Base-by-base conservation (phyloP, 2,888 invertebrate genomes). In the Cantharis flavilabris region DNA sequence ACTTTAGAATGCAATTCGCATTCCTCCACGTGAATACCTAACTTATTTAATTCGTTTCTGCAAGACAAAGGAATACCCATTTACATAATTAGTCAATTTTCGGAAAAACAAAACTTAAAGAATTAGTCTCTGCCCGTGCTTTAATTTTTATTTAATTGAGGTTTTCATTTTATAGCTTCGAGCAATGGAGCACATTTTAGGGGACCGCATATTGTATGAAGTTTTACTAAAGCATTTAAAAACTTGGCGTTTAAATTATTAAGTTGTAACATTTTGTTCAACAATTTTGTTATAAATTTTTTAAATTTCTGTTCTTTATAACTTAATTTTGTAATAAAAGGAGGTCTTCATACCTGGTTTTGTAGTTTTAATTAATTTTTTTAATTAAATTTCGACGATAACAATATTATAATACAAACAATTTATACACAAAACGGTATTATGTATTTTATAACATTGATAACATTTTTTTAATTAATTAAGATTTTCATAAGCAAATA, bases 1-100 rank as follows among this genome's bases (percentile, higher is more conserved):
- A 67, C 76, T 76, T 72, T 76, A 73, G 62, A 76, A 72, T 67
- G 20, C 13, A 49, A 49, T 49, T 49, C 49, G n/a, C 49, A 49
- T 49, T 49, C 49, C 49, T 49, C n/a, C n/a, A n/a, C 7, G 49
- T 49, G 13, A 33, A 33, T 33, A 2, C 49, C n/a, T n/a, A 49
- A 49, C 49, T 49, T 49, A 7, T n/a, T 49, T 49, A 49, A 49
- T 49, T 49, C 49, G 49, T n/a, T n/a, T n/a, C 49, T n/a, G n/a
- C n/a, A 49, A 49, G 49, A 49, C 49, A 49, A 49, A 49, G 49
- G n/a, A 49, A 49, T 49, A 49, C 7, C 49, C 13, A 49, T 49
- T 49, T 49, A 49, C 49, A 49, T 49, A 49, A 49, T 49, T 49
- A 49, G 49, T 49, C 49, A 49, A 49, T 49, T 49, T 49, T 49